These are phyloP conservation scores for Hylomyscus alleni DNA, from an alignment of 2,797 vertebrate genomes.

Conservation along the genomic window DNA sequence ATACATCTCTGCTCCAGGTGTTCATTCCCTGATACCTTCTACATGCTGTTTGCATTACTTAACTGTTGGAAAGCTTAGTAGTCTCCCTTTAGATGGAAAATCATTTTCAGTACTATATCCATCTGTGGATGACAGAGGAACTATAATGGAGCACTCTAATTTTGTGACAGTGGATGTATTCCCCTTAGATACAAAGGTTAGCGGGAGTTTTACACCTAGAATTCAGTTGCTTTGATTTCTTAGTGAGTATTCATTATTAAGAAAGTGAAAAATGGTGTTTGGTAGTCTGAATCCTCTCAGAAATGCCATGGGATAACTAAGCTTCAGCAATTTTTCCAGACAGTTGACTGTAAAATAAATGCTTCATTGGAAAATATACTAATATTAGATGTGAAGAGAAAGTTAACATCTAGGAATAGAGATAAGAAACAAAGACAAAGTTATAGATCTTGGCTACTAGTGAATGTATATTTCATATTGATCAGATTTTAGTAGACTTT, in stretches of 20 bases:
- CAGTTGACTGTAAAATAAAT: background rate
- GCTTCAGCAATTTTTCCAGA: constrained; percentile 5
- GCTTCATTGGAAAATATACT: background rate
- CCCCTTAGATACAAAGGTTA: background rate
- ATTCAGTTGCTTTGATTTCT: constrained; percentile 27
- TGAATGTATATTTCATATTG: background rate
- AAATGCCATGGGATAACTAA: background rate
- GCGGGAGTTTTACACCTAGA: background rate
- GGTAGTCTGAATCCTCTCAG: background rate
- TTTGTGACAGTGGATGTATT: constrained; percentile 52
- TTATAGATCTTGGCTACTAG: background rate
- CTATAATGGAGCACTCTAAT: background rate
- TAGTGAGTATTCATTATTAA: background rate
- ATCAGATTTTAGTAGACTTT: constrained; percentile 19
- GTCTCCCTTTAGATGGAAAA: constrained; percentile 73
- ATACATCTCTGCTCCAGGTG: constrained; percentile 81
- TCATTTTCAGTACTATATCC: constrained; percentile 10
- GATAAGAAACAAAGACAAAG: background rate
- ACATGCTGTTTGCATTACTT: constrained; percentile 79
- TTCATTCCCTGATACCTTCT: constrained; percentile 73
- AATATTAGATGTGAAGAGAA: background rate
- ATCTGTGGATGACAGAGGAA: constrained; percentile 68
- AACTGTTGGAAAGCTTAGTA: constrained; percentile 78
- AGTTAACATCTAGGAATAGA: background rate
- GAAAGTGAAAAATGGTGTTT: background rate